Evolutionary conservation across 2,113 vertebrate species (phyloP).

Genomic region (Plecotus auritus): DNA sequence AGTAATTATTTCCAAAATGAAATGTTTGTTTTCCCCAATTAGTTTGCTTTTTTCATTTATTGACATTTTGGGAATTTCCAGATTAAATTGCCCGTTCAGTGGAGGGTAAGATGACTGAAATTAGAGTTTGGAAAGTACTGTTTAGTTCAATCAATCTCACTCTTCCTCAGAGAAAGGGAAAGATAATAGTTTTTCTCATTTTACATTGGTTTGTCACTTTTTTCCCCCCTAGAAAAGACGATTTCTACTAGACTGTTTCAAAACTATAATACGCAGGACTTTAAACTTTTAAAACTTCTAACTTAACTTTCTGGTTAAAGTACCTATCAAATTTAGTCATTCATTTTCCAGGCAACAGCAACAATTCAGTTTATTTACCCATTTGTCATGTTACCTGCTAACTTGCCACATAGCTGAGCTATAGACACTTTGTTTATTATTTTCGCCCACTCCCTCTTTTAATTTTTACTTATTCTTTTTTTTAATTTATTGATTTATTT

Average conservation of each 20-base stretch:
- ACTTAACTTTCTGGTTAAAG: neutral
- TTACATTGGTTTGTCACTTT: neutral
- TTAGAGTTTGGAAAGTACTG: neutral
- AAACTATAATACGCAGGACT: neutral
- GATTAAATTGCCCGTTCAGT: neutral
- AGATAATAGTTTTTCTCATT: neutral
- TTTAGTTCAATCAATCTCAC: neutral
- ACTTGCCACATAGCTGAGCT: neutral
- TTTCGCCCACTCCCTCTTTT: neutral
- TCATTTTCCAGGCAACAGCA: neutral
- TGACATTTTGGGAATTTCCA: slow-evolving; percentile 25
- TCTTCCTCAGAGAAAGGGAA: neutral
- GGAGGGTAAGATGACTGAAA: neutral
- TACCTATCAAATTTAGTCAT: neutral
- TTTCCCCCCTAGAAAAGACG: neutral
- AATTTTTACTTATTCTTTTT: neutral
- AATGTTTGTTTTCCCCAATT: slow-evolving; percentile 40
- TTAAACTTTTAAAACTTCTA: neutral
- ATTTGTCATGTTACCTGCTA: neutral
- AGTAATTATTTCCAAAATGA: slow-evolving; percentile 31
- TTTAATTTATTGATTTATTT: neutral
- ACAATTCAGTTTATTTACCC: neutral
- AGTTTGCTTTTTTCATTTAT: slow-evolving; percentile 41
- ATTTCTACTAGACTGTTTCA: neutral
- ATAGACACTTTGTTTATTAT: neutral